phyloP scores from a whole-genome alignment of 2,113 vertebrate species.

The Atrichornis clamosus region DNA sequence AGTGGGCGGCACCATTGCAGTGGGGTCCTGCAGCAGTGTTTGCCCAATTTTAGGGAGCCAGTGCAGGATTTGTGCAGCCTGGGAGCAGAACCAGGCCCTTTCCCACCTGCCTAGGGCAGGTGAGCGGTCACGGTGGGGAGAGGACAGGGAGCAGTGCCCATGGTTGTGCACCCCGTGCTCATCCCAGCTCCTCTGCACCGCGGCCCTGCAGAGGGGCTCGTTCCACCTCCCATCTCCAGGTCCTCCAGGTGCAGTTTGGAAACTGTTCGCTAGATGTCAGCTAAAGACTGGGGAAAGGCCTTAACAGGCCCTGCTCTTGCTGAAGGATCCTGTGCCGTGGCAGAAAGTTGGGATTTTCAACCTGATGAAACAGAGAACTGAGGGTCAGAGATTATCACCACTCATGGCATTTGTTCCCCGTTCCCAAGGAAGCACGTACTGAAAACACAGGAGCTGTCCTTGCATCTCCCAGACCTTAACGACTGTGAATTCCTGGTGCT shows the following conservation, averaged over 20 bases:
- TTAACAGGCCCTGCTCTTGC: background rate
- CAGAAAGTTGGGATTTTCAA: background rate
- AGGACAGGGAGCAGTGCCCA: background rate
- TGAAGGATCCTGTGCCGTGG: background rate
- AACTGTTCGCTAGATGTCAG: constrained; percentile 60
- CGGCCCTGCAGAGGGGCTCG: background rate
- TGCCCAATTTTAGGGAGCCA: background rate
- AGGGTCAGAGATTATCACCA: background rate
- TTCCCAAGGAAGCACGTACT: background rate
- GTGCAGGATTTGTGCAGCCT: background rate
- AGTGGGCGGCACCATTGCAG: background rate
- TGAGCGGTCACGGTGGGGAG: background rate
- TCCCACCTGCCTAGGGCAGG: background rate
- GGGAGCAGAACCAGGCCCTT: background rate
- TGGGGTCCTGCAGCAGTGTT: background rate
- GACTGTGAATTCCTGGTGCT: background rate
- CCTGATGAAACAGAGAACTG: background rate
- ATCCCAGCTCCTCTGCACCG: background rate
- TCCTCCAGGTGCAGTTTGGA: constrained; percentile 8
- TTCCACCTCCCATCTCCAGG: background rate
- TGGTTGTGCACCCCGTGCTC: accelerated
- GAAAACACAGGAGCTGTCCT: background rate
- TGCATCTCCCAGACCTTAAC: background rate
- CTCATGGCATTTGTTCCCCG: background rate
- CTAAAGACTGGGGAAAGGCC: background rate